Base-by-base conservation (phyloP, 2,888 invertebrate species). In the Hemistola chrysoprasaria region DNA sequence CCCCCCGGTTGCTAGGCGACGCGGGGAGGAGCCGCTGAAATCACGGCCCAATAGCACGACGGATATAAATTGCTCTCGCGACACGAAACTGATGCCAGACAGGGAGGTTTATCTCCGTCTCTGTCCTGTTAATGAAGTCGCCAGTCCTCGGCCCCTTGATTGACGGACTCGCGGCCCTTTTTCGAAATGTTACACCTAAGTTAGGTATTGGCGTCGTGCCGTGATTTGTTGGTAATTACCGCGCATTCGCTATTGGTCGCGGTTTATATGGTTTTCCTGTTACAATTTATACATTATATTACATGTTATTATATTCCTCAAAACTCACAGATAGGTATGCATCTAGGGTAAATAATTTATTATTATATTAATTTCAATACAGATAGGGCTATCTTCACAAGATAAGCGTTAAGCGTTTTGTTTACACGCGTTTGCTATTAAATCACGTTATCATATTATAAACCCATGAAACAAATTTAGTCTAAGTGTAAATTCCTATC, bases 11-110 rank as follows among this genome's bases (percentile, higher is more conserved):
- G 90, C 90, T 87, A 90, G 81, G 91, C 82, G 88, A 91, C 92
- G 91, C 90, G 88, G 91, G 91, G 91, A 89, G 91, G 90, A 89
- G 90, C 76, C 86, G 78, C 87, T 72, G 79, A 83, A 90, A 90
- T 90, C 90, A 87, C 88, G 84, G 90, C 86, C 87, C 90, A 90
- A 90, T 90, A 74, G 90, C 83, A 82, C 87, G 90, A 86, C 89
- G 85, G 89, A 85, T 90, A 90, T 90, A 90, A 90, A 90, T 90
- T 89, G 90, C 81, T 87, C 82, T 73, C 71, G 74, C 76, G 76
- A 74, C 81, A 83, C 81, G 84, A 85, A 85, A 79, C 71, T 78
- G 70, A 65, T 56, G 83, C 59, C 55, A 48, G 78, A 85, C 56
- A 51, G 81, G 71, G 86, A 85, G 62, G 54, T 32, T 29, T 44